Percentiles rank a stretch among this genome's conserved stretches.
These are phyloP conservation scores for Quadroppia sp. DNA, from an alignment of 2,888 invertebrate genomes.

Conservation along the genomic window DNA sequence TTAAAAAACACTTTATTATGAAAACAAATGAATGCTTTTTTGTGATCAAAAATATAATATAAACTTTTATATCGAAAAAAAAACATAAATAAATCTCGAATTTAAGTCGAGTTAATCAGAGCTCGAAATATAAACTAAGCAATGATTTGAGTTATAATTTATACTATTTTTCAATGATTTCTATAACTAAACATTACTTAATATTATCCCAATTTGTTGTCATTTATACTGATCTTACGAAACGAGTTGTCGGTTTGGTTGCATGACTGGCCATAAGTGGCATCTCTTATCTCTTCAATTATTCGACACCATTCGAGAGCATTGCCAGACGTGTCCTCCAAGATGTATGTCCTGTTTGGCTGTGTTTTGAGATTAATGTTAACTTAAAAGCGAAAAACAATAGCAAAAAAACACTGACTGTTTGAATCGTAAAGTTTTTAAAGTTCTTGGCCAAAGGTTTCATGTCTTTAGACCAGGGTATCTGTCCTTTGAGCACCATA, in stretches of 20 bases:
- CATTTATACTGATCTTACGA: slow-evolving; percentile 16
- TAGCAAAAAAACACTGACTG: slow-evolving; percentile 64
- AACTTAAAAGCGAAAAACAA: no score
- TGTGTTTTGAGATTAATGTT: no score
- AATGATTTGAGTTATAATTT: slow-evolving; percentile 13
- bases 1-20: no score
- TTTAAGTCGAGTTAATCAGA: no score
- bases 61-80: no score
- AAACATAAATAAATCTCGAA: no score
- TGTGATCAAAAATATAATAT: no score
- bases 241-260: neutral
- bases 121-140: neutral
- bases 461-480: slow-evolving; percentile 85
- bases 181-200: neutral
- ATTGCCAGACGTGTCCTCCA: slow-evolving; percentile 90
- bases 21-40: no score
- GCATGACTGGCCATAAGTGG: neutral
- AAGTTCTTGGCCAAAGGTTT: slow-evolving; percentile 92
- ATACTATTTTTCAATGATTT: neutral
- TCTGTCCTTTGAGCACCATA: slow-evolving; percentile 93
- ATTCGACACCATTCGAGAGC: slow-evolving; percentile 91
- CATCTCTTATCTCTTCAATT: slow-evolving; percentile 70
- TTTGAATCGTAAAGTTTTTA: slow-evolving; percentile 95
- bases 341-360: slow-evolving; percentile 95
- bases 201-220: slow-evolving; percentile 19